Evolutionary conservation across 2,888 invertebrate species (phyloP).

Genomic region (Cantharis flavilabris): DNA sequence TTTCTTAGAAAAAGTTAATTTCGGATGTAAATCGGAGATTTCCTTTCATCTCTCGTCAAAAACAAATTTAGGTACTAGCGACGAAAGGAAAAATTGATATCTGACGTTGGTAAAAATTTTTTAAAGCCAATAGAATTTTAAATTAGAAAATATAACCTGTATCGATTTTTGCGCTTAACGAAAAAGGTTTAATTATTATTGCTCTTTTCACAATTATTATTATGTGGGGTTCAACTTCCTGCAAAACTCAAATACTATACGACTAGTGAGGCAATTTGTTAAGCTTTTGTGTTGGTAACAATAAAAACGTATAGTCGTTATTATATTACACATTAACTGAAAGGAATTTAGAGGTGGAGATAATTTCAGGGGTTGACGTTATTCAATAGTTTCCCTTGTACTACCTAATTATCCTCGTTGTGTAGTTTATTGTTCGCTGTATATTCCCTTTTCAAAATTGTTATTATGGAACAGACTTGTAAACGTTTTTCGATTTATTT

Average conservation of each 20-base stretch:
- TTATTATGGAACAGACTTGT: neutral
- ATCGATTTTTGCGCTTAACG: neutral
- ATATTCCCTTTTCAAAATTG: neutral
- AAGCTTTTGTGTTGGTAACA: neutral
- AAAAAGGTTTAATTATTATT: neutral
- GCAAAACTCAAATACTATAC: neutral
- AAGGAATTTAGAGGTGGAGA: conserved; percentile 10
- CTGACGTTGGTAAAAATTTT: neutral
- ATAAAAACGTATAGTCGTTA: neutral
- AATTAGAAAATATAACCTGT: neutral
- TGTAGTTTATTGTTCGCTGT: conserved; percentile 6
- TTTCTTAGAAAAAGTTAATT: neutral
- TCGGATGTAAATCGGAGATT: neutral
- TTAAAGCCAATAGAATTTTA: neutral
- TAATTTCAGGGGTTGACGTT: conserved; percentile 6
- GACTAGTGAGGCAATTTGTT: neutral
- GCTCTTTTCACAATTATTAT: neutral
- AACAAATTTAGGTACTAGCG: neutral
- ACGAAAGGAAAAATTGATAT: neutral
- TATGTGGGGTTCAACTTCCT: neutral
- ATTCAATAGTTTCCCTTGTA: conserved; percentile 12
- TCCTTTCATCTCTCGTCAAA: neutral
- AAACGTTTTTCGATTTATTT: neutral
- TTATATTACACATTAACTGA: neutral
- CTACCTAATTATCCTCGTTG: conserved; percentile 11